phyloP scores from a whole-genome alignment of 2,888 invertebrate species.

The Torymus texanus region DNA sequence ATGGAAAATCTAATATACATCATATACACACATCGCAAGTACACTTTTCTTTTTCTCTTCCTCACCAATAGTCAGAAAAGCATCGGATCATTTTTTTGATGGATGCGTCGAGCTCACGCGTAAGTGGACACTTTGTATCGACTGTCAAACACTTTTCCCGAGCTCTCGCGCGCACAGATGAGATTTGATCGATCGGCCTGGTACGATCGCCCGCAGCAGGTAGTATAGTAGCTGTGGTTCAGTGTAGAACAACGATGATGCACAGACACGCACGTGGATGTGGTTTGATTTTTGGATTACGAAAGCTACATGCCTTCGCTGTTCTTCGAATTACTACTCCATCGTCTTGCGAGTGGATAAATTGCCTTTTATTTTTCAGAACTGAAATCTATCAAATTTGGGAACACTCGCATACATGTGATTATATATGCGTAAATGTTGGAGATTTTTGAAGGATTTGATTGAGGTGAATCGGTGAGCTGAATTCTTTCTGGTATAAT shows the following conservation, averaged over 20 bases:
- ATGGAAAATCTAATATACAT: slow-evolving; percentile 47
- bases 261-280: slow-evolving; percentile 2
- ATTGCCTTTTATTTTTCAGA: slow-evolving; percentile 36
- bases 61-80: neutral
- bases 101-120: slow-evolving; percentile 35
- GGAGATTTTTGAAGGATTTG: slow-evolving; percentile 19
- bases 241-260: slow-evolving; percentile 29
- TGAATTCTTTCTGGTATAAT: slow-evolving; percentile 44
- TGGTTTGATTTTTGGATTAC: slow-evolving; percentile 45
- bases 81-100: slow-evolving; percentile 38
- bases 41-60: too few species aligned
- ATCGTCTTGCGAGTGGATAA: neutral
- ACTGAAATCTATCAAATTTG: neutral
- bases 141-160: slow-evolving; percentile 54
- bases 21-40: neutral
- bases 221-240: slow-evolving; percentile 26
- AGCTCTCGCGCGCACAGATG: slow-evolving; percentile 4
- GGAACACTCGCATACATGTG: neutral
- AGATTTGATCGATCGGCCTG: slow-evolving; percentile 46
- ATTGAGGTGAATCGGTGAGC: neutral
- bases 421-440: neutral
- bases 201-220: slow-evolving; percentile 49
- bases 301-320: neutral
- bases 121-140: slow-evolving; percentile 57
- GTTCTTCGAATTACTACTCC: slow-evolving; percentile 31